Percentiles rank a stretch among this genome's conserved stretches.
These are phyloP conservation scores for Scomberomorus guttatus DNA, from an alignment of 2,797 vertebrate genomes.

Conservation along the genomic window DNA sequence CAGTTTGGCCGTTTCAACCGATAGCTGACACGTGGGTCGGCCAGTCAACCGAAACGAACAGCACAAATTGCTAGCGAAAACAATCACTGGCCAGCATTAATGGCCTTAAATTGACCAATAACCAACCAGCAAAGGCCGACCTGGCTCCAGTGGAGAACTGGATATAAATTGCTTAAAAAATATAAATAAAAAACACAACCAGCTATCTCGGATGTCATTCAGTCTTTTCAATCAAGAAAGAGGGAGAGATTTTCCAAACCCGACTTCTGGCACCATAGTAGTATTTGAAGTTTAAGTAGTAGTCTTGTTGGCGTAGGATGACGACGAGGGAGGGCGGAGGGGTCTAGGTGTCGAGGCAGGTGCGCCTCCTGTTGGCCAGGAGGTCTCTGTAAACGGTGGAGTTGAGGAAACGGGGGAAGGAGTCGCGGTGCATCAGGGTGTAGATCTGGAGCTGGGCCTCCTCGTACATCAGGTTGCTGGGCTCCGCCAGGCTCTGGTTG, in stretches of 20 bases:
- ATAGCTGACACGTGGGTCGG: slow-evolving; percentile 48
- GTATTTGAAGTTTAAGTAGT: slow-evolving; percentile 82
- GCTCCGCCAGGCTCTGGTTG: slow-evolving; percentile 94
- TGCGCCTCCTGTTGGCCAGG: slow-evolving; percentile 93
- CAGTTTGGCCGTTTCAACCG: slow-evolving; percentile 55
- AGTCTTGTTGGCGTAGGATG: slow-evolving; percentile 76
- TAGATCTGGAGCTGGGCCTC: slow-evolving; percentile 99
- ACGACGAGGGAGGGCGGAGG: slow-evolving; percentile 59
- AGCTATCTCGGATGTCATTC: slow-evolving; percentile 78
- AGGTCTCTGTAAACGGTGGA: slow-evolving; percentile 98
- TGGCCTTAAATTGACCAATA: slow-evolving; percentile 74
- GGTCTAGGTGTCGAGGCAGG: slow-evolving; percentile 94
- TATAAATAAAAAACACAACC: slow-evolving; percentile 75
- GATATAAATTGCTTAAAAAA: slow-evolving; percentile 82
- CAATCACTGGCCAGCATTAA: slow-evolving; percentile 76
- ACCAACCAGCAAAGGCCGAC: slow-evolving; percentile 76
- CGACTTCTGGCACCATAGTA: slow-evolving; percentile 84
- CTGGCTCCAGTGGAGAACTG: slow-evolving; percentile 76
- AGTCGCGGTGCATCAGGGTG: slow-evolving; percentile 99
- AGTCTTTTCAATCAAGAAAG: slow-evolving; percentile 76
- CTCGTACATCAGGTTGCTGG: slow-evolving; percentile 96
- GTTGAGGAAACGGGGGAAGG: slow-evolving; percentile 99
- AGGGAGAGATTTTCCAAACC: slow-evolving; percentile 80
- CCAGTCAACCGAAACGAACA: slow-evolving; percentile 62
- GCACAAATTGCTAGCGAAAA: slow-evolving; percentile 70